Evolutionary conservation across 2,113 vertebrate species (phyloP).

Genomic region (Chamaea fasciata): DNA sequence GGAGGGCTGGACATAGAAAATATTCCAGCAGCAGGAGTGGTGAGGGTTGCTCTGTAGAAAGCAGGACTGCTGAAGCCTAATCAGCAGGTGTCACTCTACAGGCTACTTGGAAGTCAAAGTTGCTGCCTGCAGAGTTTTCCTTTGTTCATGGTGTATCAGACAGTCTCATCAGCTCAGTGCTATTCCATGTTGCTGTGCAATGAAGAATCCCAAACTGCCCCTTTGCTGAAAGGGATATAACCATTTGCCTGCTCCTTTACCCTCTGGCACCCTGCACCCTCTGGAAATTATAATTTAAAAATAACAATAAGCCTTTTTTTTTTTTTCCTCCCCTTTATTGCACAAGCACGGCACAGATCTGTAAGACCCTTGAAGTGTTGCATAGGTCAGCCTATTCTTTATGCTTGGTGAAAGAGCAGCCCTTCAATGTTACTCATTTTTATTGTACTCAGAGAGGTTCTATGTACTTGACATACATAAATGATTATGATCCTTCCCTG

Average conservation of each 20-base stretch:
- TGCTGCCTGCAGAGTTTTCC: background rate
- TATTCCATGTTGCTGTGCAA: background rate
- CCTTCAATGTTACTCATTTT: conserved; percentile 25
- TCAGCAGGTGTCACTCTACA: background rate
- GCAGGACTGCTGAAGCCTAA: background rate
- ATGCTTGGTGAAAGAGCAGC: background rate
- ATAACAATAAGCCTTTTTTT: background rate
- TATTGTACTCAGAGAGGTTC: background rate
- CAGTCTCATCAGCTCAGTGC: background rate
- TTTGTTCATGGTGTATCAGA: background rate
- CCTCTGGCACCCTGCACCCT: background rate
- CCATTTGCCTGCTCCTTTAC: background rate
- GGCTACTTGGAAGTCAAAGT: rapidly evolving
- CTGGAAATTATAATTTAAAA: background rate
- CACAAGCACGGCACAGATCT: background rate
- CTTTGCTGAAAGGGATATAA: background rate
- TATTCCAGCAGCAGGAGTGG: background rate
- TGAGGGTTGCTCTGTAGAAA: background rate
- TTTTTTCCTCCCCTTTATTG: background rate
- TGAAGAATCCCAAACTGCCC: background rate
- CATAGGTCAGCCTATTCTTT: conserved; percentile 24
- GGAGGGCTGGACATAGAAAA: background rate
- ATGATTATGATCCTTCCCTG: background rate
- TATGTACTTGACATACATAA: background rate
- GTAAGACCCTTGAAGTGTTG: background rate